Conservation (phyloP, 2,888 invertebrate species). For the Drosophila demipolita region DNA sequence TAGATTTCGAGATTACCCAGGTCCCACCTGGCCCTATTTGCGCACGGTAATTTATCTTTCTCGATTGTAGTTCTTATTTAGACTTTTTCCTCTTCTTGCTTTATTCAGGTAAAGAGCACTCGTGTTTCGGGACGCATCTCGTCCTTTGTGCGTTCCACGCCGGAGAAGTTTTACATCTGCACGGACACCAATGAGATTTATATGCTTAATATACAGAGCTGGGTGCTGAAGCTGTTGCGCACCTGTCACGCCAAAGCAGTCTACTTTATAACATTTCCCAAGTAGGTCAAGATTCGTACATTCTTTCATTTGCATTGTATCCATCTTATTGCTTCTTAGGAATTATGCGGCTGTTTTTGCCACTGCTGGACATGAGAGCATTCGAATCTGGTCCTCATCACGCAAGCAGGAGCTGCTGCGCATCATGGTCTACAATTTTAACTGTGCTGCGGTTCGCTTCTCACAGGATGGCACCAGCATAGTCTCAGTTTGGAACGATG, state of each 20-base stretch:
- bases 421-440: slow-evolving; percentile 94
- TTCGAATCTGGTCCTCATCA: slow-evolving; percentile 93
- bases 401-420: slow-evolving; percentile 92
- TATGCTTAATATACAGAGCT: slow-evolving; percentile 89
- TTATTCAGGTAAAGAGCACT: slow-evolving; percentile 86
- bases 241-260: slow-evolving; percentile 94
- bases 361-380: slow-evolving; percentile 93
- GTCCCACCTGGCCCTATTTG: slow-evolving; percentile 87
- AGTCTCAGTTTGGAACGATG: slow-evolving; percentile 94
- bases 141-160: slow-evolving; percentile 88
- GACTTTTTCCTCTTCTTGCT: slow-evolving; percentile 46
- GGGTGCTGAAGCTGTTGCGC: slow-evolving; percentile 89
- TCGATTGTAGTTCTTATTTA: background rate
- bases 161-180: slow-evolving; percentile 89
- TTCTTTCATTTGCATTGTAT: background rate
- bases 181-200: slow-evolving; percentile 93
- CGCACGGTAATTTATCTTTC: slow-evolving; percentile 85
- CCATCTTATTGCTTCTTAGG: slow-evolving; percentile 84
- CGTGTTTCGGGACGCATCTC: slow-evolving; percentile 90
- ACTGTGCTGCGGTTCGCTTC: slow-evolving; percentile 92
- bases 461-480: slow-evolving; percentile 92
- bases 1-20: slow-evolving; percentile 83
- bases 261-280: slow-evolving; percentile 93
- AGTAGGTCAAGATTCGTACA: slow-evolving; percentile 86
- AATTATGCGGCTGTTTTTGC: slow-evolving; percentile 94